Evolutionary conservation across 2,113 vertebrate genomes (phyloP), one percentile per base, ranked within the genome.

Genomic region (Rhombomys opimus): DNA sequence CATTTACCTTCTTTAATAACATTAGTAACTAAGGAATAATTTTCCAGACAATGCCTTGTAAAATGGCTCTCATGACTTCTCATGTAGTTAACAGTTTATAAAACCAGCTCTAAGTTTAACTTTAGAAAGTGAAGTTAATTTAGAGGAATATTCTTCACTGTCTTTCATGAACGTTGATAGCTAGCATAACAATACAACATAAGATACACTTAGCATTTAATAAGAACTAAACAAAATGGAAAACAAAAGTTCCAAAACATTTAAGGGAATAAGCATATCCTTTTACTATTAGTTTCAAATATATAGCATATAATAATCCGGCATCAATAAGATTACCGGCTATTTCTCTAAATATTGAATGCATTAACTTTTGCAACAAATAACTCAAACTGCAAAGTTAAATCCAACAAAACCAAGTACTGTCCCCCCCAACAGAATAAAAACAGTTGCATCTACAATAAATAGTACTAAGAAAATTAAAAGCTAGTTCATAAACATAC

Each of bases 401-500:
- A 87, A 41, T 88, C 46, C 94, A 94, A 94, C 92, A 95, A 95
- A 38, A 84, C 94, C 95, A 98, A 96, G 57, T 30, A 61, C 10
- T 77, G 10, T 22, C 73, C 97, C 96, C 95, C 98, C 97, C 96
- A 98, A 99, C 98, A 98, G 95, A 98, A 98, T 97, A 98, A 97
- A 98, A 98, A 98, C 98, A 99, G 95, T 98, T 98, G 97, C 98
- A 99, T 98, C 98, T 98, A 99, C 97, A 99, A 98, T 98, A 98
- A 98, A 98, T 98, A 96, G 98, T 97, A 98, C 96, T 97, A 99
- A 98, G 97, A 98, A 98, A 98, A 98, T 98, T 95, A 99, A 98
- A 99, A 99, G 98, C 99, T 99, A 98, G 98, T 99, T 98, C 99
- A 99, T 99, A 98, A 99, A 99, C 99, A 99, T 99, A 99, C 99